Evolutionary conservation across 1,140 invertebrate genomes (phyloP).

Genomic region (Venustaconcha ellipsiformis): DNA sequence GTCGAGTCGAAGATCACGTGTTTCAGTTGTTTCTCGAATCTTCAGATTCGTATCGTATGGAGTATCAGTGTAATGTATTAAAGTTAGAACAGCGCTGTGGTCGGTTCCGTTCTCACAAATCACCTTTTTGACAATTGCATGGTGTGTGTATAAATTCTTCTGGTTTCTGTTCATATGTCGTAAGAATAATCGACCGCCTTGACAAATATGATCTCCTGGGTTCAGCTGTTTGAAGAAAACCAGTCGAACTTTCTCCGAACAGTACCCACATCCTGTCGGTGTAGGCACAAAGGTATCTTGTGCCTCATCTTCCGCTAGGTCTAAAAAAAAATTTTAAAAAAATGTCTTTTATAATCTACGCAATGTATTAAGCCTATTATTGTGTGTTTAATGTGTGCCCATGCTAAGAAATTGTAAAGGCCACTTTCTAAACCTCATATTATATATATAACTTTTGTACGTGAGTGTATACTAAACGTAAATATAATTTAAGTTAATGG

Average conservation of each 20-base stretch:
- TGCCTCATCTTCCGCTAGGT: too few relatives aligned
- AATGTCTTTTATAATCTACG: too few relatives aligned
- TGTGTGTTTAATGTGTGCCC: too few relatives aligned
- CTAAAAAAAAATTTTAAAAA: too few relatives aligned
- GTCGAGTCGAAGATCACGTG: neutral
- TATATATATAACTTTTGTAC: too few relatives aligned
- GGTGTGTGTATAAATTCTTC: conserved; percentile 3
- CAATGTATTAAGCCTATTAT: too few relatives aligned
- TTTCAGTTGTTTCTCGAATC: conserved; percentile 4
- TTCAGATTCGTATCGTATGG: neutral
- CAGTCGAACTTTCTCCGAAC: conserved; percentile 4
- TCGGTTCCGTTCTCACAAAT: neutral
- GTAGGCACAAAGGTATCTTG: too few relatives aligned
- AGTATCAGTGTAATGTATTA: conserved; percentile 10
- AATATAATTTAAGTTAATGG: too few relatives aligned
- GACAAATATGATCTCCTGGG: conserved; percentile 2
- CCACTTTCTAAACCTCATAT: too few relatives aligned
- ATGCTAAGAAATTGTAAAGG: too few relatives aligned
- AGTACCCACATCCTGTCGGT: neutral
- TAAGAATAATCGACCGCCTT: neutral
- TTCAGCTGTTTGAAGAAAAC: neutral
- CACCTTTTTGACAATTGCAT: conserved; percentile 6
- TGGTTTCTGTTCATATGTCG: neutral
- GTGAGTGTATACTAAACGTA: too few relatives aligned
- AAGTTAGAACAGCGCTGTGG: neutral